Evolutionary conservation across 2,113 vertebrate species (phyloP).

Genomic region (Varanus komodoensis): DNA sequence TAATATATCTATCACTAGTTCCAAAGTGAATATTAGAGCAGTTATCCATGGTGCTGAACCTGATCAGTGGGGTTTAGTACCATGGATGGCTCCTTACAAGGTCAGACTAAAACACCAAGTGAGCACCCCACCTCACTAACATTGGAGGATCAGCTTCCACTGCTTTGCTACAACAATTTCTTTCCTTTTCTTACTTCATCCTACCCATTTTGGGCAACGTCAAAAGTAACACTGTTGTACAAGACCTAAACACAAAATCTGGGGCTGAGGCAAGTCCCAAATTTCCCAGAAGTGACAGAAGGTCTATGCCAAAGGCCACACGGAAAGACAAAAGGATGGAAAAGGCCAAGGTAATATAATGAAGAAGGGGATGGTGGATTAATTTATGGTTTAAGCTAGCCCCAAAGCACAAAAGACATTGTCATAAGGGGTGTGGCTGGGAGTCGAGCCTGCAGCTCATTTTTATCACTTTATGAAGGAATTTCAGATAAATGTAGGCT

Average conservation of each 20-base stretch:
- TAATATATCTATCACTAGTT: too few species aligned
- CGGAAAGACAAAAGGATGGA: neutral
- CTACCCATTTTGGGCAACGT: neutral
- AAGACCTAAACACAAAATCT: neutral
- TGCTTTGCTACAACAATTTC: slow-evolving; percentile 9
- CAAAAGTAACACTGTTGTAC: neutral
- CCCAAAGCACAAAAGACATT: neutral
- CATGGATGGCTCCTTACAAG: too few species aligned
- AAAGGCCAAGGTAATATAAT: neutral
- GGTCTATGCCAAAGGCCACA: neutral
- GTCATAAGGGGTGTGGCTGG: neutral
- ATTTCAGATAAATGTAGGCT: slow-evolving; percentile 28
- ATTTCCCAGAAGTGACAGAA: neutral
- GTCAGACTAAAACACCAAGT: too few species aligned
- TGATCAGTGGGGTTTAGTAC: too few species aligned
- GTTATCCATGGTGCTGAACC: too few species aligned
- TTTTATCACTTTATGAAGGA: slow-evolving; percentile 53
- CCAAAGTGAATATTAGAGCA: too few species aligned
- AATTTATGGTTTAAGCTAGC: neutral
- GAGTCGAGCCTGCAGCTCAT: slow-evolving; percentile 13
- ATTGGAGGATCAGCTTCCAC: neutral
- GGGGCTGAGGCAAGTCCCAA: neutral
- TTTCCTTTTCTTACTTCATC: slow-evolving; percentile 6
- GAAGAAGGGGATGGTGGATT: neutral
- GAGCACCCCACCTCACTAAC: too few species aligned